phyloP scores from a whole-genome alignment of 2,888 invertebrate genomes.

The Apamea monoglypha region DNA sequence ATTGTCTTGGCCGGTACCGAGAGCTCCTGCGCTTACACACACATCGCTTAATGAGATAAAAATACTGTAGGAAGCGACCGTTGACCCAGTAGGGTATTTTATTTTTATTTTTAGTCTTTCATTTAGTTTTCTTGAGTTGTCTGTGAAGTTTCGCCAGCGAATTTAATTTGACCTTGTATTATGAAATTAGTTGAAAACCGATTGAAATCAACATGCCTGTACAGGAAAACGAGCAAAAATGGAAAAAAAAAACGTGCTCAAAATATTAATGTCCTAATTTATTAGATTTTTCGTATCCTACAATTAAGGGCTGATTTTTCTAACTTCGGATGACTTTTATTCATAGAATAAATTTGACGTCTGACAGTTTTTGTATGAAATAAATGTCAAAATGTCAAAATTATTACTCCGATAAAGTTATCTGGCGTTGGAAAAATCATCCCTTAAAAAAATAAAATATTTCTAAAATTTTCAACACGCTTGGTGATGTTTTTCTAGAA shows the following conservation, averaged over 20 bases:
- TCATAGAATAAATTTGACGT: too few species aligned
- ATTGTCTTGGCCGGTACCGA: too few species aligned
- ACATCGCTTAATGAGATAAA: too few species aligned
- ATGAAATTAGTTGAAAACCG: neutral
- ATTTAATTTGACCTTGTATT: neutral
- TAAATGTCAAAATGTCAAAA: too few species aligned
- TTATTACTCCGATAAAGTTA: too few species aligned
- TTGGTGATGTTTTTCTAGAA: neutral
- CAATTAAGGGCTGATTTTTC: too few species aligned
- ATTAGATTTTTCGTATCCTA: neutral
- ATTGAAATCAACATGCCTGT: constrained; percentile 35
- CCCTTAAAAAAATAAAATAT: neutral
- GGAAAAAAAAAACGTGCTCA: constrained; percentile 10
- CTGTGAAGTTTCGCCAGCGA: neutral
- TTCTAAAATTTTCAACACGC: neutral
- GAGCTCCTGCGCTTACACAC: too few species aligned
- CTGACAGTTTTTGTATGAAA: too few species aligned
- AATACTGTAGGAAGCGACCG: too few species aligned
- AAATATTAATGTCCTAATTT: neutral
- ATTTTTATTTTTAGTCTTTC: neutral
- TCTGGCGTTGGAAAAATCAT: too few species aligned
- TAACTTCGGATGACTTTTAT: too few species aligned
- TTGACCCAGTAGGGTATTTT: neutral
- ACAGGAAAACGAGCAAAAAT: constrained; percentile 24
- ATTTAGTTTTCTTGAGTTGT: too few species aligned